Evolutionary conservation across 2,888 invertebrate genomes (phyloP).

Genomic region (Lasioglossum morio): DNA sequence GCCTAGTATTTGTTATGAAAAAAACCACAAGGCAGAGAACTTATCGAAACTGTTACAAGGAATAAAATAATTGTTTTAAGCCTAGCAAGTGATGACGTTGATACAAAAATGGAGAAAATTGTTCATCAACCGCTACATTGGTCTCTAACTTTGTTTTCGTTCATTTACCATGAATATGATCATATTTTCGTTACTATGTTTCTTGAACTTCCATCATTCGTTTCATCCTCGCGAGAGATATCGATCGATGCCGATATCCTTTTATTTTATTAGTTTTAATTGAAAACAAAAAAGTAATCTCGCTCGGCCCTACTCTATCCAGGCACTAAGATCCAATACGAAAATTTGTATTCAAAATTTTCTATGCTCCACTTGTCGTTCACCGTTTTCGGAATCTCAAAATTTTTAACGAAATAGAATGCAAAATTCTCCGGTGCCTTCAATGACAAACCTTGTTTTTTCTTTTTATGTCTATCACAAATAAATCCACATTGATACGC

Average conservation of each 20-base stretch:
- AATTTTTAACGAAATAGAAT: background rate
- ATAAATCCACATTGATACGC: background rate
- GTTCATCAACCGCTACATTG: background rate
- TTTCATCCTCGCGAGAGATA: background rate
- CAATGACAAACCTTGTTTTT: background rate
- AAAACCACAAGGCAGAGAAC: background rate
- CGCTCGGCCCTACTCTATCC: conserved; percentile 82
- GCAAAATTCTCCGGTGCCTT: conserved; percentile 6
- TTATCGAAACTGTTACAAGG: background rate
- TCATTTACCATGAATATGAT: background rate
- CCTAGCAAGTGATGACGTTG: background rate
- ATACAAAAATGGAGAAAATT: background rate
- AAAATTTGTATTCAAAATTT: conserved; percentile 67
- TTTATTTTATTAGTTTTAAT: conserved; percentile 17
- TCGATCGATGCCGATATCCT: conserved; percentile 19
- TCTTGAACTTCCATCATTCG: background rate
- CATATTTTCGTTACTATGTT: background rate
- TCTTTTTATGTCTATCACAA: background rate
- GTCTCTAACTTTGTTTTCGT: background rate
- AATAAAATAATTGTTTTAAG: no score
- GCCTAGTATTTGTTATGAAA: background rate
- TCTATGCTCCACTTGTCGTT: conserved; percentile 4
- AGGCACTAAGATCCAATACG: conserved; percentile 80
- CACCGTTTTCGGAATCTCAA: background rate
- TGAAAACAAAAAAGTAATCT: conserved; percentile 21